Conservation (phyloP, 2,888 invertebrate genomes). For the Thera obeliscata region DNA sequence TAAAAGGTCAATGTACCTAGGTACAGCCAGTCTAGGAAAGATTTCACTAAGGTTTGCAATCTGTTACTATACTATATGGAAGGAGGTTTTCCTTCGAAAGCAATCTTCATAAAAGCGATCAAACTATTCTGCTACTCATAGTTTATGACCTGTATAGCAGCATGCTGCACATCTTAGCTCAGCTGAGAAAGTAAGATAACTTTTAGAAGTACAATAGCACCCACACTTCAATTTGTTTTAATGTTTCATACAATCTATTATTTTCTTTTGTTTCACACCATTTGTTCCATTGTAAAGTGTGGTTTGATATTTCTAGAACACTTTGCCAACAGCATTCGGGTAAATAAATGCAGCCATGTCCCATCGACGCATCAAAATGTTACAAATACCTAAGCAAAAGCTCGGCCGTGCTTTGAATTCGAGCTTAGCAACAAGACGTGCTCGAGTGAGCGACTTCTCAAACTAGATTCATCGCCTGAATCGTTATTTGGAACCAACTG, state of each 20-base stretch:
- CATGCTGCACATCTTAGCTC: slow-evolving; percentile 25
- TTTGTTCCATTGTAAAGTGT: slow-evolving; percentile 28
- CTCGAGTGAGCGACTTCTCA: slow-evolving; percentile 57
- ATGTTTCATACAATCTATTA: slow-evolving; percentile 11
- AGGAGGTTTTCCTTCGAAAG: slow-evolving; percentile 43
- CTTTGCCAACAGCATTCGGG: slow-evolving; percentile 31
- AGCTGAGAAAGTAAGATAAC: slow-evolving; percentile 16
- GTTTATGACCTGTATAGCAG: slow-evolving; percentile 47
- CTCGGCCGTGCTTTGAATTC: slow-evolving; percentile 51
- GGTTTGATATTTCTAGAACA: slow-evolving; percentile 32
- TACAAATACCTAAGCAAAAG: slow-evolving; percentile 44
- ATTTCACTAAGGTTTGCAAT: slow-evolving; percentile 23
- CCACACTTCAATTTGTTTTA: slow-evolving; percentile 4
- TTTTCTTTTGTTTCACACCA: slow-evolving; percentile 30
- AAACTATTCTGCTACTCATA: slow-evolving; percentile 44
- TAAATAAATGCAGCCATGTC: slow-evolving; percentile 34
- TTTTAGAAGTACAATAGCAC: slow-evolving; percentile 17
- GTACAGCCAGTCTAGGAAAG: slow-evolving; percentile 24
- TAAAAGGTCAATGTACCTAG: slow-evolving; percentile 15
- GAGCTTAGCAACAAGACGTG: slow-evolving; percentile 52
- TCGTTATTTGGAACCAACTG: slow-evolving; percentile 56
- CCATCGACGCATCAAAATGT: slow-evolving; percentile 37
- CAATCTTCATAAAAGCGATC: slow-evolving; percentile 53
- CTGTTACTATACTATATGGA: slow-evolving; percentile 36
- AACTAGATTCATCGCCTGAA: slow-evolving; percentile 47